phyloP scores from a whole-genome alignment of 2,113 vertebrate genomes.

The Psophia crepitans region DNA sequence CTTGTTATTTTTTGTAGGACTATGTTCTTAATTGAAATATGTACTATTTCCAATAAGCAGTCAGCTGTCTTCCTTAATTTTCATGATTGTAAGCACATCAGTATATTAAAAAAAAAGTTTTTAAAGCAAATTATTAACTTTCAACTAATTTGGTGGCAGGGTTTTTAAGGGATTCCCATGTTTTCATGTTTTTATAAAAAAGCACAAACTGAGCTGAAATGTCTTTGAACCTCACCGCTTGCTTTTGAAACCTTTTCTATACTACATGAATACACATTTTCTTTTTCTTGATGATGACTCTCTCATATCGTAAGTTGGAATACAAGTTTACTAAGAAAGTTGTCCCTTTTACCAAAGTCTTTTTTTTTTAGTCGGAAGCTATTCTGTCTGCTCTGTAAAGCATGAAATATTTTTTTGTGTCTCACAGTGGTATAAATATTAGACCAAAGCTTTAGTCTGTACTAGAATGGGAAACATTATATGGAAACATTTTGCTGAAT shows the following conservation, averaged over 20 bases:
- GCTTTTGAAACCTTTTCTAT: not conserved
- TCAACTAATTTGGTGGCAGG: not conserved
- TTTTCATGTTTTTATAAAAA: not conserved
- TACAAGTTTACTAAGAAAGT: not conserved
- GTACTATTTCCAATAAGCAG: not conserved
- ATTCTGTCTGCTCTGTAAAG: not conserved
- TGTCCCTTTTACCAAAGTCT: not conserved
- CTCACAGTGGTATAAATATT: not conserved
- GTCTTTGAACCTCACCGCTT: not conserved
- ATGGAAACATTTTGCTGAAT: not conserved
- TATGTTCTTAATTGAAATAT: not conserved
- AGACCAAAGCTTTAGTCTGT: not conserved
- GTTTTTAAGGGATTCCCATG: not conserved
- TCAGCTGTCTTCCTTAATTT: not conserved
- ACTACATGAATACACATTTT: not conserved
- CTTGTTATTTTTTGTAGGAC: not conserved
- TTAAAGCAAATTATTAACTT: not conserved
- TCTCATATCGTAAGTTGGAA: not conserved
- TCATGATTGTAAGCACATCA: not conserved
- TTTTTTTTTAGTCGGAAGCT: not conserved
- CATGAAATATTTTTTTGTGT: not conserved
- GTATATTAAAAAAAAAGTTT: not conserved
- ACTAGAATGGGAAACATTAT: not conserved
- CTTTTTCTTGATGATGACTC: not conserved
- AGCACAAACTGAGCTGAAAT: not conserved